Conservation (phyloP, 2,797 vertebrate species). For the Sebastes steindachneri region DNA sequence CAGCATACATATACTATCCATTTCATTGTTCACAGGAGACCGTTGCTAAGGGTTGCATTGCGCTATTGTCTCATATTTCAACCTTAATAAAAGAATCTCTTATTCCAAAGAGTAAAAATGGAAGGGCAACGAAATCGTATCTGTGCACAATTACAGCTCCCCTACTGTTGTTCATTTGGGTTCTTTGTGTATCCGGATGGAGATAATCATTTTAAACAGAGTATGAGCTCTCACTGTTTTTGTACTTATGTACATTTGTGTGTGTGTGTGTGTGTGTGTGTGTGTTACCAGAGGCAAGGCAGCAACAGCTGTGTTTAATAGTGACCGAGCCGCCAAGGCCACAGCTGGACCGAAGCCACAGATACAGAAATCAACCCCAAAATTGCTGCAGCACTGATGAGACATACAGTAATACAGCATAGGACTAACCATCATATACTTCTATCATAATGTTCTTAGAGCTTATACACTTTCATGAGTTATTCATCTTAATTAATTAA, state of each 20-base stretch:
- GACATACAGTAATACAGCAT: no score
- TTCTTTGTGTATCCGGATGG: constrained; percentile 47
- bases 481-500: no score
- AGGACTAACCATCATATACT: no score
- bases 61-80: constrained; percentile 12
- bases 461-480: no score
- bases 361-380: background rate
- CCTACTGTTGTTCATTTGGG: constrained; percentile 47
- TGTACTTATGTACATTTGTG: constrained; percentile 16
- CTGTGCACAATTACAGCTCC: constrained; percentile 64
- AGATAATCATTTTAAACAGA: constrained; percentile 65
- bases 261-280: constrained; percentile 6
- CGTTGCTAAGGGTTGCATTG: background rate
- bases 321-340: constrained; percentile 48
- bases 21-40: constrained; percentile 9
- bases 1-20: background rate
- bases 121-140: constrained; percentile 47
- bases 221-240: constrained; percentile 29
- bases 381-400: no score
- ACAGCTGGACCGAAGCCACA: constrained; percentile 53
- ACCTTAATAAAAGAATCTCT: background rate
- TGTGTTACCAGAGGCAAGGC: constrained; percentile 44
- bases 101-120: constrained; percentile 36
- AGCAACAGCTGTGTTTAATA: constrained; percentile 79
- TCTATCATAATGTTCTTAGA: no score